Conservation (phyloP, 1,140 invertebrate genomes). For the Lepeophtheirus salmonis region DNA sequence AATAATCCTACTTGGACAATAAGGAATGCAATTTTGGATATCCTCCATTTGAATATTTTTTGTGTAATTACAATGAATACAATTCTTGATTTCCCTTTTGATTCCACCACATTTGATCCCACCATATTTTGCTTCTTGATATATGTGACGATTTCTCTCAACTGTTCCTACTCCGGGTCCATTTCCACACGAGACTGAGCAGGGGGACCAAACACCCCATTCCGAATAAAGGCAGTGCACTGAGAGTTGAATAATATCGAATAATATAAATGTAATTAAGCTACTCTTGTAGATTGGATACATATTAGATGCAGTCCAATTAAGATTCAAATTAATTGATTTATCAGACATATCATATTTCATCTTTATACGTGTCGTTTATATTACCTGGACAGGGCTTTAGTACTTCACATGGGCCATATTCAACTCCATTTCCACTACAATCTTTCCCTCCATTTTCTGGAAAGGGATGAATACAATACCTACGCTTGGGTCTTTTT, state of each 20-base stretch:
- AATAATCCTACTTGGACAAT: background rate
- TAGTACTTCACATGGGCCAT: slow-evolving; percentile 51
- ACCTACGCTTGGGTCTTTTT: slow-evolving; percentile 25
- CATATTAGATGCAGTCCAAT: no score
- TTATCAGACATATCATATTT: no score
- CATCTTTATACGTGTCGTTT: no score
- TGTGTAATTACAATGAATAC: background rate
- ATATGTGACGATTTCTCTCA: slow-evolving; percentile 23
- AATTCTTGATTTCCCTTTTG: background rate
- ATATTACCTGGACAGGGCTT: background rate
- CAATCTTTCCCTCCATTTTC: slow-evolving; percentile 28
- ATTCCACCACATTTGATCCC: slow-evolving; percentile 1
- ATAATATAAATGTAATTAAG: no score
- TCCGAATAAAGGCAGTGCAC: slow-evolving; percentile 48
- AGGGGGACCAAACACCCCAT: slow-evolving; percentile 49
- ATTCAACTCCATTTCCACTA: slow-evolving; percentile 33
- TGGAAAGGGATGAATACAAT: slow-evolving; percentile 29
- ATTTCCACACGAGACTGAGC: slow-evolving; percentile 26
- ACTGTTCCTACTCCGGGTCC: slow-evolving; percentile 27
- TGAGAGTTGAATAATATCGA: no score
- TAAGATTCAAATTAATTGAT: no score
- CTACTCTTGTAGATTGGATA: no score
- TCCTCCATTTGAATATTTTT: background rate
- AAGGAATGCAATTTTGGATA: background rate
- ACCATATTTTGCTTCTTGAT: slow-evolving; percentile 4